phyloP scores from a whole-genome alignment of 2,797 vertebrate genomes.

The Phoebastria nigripes region DNA sequence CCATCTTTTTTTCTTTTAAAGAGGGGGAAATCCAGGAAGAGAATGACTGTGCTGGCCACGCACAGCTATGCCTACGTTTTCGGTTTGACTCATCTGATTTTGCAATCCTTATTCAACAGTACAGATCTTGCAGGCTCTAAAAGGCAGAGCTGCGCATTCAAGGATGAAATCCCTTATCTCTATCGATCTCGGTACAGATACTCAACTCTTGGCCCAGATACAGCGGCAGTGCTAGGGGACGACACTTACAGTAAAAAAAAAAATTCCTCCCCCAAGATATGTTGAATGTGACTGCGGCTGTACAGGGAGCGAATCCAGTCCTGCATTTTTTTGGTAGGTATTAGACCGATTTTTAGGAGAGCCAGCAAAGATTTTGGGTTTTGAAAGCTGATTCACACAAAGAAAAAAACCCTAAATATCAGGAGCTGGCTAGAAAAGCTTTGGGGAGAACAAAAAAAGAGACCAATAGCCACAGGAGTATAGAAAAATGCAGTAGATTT shows the following conservation, averaged over 20 bases:
- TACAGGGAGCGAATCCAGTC: background rate
- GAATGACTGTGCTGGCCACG: background rate
- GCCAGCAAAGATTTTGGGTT: background rate
- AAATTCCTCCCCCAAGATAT: background rate
- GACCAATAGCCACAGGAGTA: background rate
- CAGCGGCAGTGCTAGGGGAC: accelerated
- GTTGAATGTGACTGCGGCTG: background rate
- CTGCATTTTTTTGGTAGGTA: background rate
- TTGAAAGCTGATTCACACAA: background rate
- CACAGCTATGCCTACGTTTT: background rate
- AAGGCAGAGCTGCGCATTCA: background rate
- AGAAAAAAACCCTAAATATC: background rate
- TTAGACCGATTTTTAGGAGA: background rate
- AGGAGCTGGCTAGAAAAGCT: background rate
- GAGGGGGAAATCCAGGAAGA: background rate
- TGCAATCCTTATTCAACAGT: background rate
- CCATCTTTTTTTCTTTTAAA: background rate
- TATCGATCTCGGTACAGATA: accelerated
- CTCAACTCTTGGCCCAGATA: background rate
- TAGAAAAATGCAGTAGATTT: background rate
- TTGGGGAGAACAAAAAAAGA: background rate
- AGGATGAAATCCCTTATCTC: background rate
- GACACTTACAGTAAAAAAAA: background rate
- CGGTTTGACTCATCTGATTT: background rate
- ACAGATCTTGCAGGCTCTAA: background rate